A percentile compares a stretch with the other conserved stretches of the same genome.
Evolutionary conservation across 53 echinoderm and acorn worm genomes (phyloP).

Genomic region (Zoroaster sp.): DNA sequence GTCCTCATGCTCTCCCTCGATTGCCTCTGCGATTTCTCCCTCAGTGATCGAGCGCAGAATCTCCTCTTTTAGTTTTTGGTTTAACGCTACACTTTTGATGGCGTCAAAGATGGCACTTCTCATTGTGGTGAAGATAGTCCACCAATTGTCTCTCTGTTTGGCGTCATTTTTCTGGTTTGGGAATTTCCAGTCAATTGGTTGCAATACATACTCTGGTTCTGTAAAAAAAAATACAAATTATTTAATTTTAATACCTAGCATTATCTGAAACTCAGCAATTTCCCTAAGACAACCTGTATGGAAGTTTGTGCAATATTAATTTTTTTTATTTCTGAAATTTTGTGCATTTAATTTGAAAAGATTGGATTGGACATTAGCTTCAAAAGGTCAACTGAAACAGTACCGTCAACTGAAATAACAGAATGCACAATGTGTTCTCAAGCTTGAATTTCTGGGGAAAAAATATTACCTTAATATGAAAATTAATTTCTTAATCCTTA

Average conservation of each 20-base stretch:
- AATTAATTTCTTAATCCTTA: no score
- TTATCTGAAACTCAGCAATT: no score
- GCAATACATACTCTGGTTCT: slow-evolving; percentile 83
- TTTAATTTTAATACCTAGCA: neutral
- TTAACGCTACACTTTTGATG: slow-evolving; percentile 33
- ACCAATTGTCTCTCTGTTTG: slow-evolving; percentile 59
- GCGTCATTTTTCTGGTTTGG: slow-evolving; percentile 57
- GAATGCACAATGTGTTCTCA: no score
- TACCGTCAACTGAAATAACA: no score
- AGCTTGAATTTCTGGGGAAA: no score
- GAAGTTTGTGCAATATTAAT: no score
- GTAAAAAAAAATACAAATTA: neutral
- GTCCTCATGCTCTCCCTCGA: neutral
- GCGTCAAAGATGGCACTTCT: slow-evolving; percentile 64
- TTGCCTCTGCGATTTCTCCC: slow-evolving; percentile 47
- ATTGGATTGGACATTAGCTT: no score
- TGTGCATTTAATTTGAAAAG: no score
- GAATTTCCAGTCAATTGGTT: slow-evolving; percentile 73
- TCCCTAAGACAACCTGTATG: no score
- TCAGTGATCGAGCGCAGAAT: slow-evolving; percentile 85
- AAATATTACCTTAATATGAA: no score
- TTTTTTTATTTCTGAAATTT: no score
- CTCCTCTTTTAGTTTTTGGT: slow-evolving; percentile 50
- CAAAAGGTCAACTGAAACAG: no score
- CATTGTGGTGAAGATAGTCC: slow-evolving; percentile 57